Conservation (phyloP, 2,888 invertebrate genomes). For the Doris montereyensis region DNA sequence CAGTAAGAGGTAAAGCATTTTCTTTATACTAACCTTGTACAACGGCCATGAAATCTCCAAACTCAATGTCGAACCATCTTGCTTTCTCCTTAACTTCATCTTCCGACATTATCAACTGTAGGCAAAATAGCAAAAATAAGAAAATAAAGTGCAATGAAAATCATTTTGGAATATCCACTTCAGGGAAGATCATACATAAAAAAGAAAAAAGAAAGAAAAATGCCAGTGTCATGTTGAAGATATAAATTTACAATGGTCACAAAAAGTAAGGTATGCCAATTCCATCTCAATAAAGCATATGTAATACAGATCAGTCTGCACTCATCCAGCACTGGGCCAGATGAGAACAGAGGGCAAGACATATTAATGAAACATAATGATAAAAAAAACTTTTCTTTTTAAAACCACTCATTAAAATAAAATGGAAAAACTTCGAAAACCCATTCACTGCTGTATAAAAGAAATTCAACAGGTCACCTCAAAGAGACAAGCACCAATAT, state of each 20-base stretch:
- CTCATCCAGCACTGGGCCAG: too few relatives aligned
- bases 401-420: neutral
- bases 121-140: constrained; percentile 25
- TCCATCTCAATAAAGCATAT: too few relatives aligned
- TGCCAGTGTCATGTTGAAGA: neutral
- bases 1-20: too few relatives aligned
- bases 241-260: too few relatives aligned
- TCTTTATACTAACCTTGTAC: constrained; percentile 78
- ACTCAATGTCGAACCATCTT: constrained; percentile 88
- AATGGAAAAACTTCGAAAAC: too few relatives aligned
- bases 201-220: neutral
- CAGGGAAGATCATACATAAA: neutral
- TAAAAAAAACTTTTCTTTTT: neutral
- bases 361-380: too few relatives aligned
- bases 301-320: too few relatives aligned
- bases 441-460: too few relatives aligned
- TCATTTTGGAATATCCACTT: neutral
- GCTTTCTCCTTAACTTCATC: constrained; percentile 88
- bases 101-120: constrained; percentile 83
- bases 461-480: too few relatives aligned
- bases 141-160: neutral
- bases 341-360: too few relatives aligned
- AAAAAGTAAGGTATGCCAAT: too few relatives aligned
- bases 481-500: too few relatives aligned
- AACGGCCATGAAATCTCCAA: constrained; percentile 88